These are phyloP conservation scores for Enteromius trimaculatus DNA, from an alignment of 2,797 vertebrate genomes.

Conservation along the genomic window DNA sequence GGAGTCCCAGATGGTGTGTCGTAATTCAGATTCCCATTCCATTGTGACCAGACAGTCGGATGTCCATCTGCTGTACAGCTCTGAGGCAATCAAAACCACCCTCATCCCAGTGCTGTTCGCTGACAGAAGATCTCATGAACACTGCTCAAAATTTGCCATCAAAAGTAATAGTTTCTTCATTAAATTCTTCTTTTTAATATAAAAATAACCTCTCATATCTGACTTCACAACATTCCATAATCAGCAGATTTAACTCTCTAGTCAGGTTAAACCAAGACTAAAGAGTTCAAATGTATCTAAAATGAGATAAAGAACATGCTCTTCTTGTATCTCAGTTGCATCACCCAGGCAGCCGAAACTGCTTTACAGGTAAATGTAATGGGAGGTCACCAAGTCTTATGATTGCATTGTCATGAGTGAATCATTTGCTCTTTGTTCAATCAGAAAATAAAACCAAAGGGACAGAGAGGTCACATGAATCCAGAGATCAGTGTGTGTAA, in stretches of 20 bases:
- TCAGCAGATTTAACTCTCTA: neutral
- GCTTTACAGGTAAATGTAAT: neutral
- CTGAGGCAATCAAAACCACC: conserved; percentile 24
- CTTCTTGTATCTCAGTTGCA: neutral
- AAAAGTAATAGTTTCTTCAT: neutral
- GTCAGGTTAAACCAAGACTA: neutral
- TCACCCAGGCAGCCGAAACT: neutral
- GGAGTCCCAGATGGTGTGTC: conserved; percentile 61
- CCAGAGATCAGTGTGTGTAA: conserved; percentile 16
- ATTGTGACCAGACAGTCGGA: conserved; percentile 55
- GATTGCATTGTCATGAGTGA: conserved; percentile 12
- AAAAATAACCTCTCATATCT: neutral
- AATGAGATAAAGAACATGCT: neutral
- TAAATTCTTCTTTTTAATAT: neutral
- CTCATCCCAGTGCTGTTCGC: neutral
- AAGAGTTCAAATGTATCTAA: neutral
- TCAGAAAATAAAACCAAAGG: neutral
- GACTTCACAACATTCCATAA: neutral
- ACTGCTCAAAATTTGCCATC: neutral
- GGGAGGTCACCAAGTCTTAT: neutral
- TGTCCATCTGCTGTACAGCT: conserved; percentile 62
- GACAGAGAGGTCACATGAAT: conserved; percentile 13
- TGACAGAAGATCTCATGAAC: neutral
- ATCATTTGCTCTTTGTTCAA: conserved; percentile 35
- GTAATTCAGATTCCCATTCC: conserved; percentile 35